Conservation (phyloP, 2,797 vertebrate species). For the Enteromius afrohamiltoni region DNA sequence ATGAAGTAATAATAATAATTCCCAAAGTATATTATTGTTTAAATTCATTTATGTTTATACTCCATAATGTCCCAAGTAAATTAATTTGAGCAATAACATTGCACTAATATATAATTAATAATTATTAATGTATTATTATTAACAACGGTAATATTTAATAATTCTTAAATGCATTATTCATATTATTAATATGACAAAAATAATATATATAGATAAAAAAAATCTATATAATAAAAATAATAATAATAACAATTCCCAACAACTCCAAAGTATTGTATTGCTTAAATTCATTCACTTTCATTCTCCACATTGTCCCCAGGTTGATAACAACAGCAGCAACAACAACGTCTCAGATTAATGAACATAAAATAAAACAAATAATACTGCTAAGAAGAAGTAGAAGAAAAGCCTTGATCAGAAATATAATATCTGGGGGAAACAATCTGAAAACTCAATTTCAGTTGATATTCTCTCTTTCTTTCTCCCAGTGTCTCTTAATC, state of each 20-base stretch:
- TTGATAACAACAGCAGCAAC: background rate
- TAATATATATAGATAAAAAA: no score
- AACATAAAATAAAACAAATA: background rate
- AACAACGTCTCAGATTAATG: background rate
- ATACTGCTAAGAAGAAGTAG: background rate
- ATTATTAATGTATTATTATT: no score
- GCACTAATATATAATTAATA: no score
- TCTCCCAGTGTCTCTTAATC: constrained; percentile 12
- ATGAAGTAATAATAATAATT: no score
- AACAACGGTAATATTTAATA: no score
- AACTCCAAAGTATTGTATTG: background rate
- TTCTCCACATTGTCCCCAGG: background rate
- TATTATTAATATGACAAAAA: background rate
- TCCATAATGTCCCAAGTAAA: no score
- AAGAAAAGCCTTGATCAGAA: background rate
- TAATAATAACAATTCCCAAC: background rate
- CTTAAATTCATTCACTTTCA: background rate
- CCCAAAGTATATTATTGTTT: no score
- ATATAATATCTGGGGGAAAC: background rate
- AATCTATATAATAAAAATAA: no score
- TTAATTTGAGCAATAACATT: no score
- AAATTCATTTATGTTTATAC: no score
- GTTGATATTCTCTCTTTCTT: constrained; percentile 29
- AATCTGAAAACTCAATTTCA: constrained; percentile 16
- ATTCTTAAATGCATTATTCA: no score